Percentiles rank a stretch among this genome's conserved stretches.
Evolutionary conservation across 2,113 vertebrate species (phyloP).

Genomic region (Plectropomus leopardus): DNA sequence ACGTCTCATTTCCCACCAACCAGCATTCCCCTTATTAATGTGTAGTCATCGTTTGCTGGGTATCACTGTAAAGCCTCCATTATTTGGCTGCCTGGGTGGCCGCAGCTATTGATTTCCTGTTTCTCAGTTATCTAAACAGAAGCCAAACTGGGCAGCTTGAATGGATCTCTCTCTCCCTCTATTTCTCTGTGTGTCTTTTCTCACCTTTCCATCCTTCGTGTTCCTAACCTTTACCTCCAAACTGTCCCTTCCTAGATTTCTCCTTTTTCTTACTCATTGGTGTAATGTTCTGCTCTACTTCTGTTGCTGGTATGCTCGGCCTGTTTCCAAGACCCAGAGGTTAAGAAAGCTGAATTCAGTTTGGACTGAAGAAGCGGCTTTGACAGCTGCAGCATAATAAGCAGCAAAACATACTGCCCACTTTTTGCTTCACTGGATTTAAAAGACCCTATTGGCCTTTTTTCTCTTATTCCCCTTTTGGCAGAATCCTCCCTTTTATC

Average conservation of each 20-base stretch:
- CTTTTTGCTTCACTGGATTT: slow-evolving; percentile 8
- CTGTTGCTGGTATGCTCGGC: background rate
- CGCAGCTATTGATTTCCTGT: slow-evolving; percentile 66
- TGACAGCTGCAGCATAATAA: slow-evolving; percentile 48
- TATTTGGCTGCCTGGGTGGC: slow-evolving; percentile 50
- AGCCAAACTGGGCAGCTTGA: slow-evolving; percentile 50
- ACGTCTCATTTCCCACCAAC: slow-evolving; percentile 15
- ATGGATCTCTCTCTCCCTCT: slow-evolving; percentile 25
- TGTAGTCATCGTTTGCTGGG: slow-evolving; percentile 37
- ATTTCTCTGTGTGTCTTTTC: background rate
- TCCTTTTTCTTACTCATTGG: slow-evolving; percentile 24
- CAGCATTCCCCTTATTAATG: slow-evolving; percentile 49
- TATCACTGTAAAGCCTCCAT: slow-evolving; percentile 46
- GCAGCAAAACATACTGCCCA: slow-evolving; percentile 15
- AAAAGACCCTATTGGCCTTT: background rate
- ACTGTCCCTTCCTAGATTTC: slow-evolving; percentile 3
- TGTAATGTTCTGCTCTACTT: slow-evolving; percentile 33
- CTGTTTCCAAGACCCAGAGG: slow-evolving; percentile 32
- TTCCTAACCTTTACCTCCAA: slow-evolving; percentile 16
- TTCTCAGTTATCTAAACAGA: slow-evolving; percentile 48
- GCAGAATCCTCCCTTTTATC: background rate
- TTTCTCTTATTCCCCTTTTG: background rate
- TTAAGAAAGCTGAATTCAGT: slow-evolving; percentile 40
- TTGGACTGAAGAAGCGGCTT: slow-evolving; percentile 34
- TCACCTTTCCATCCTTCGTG: background rate